phyloP scores from a whole-genome alignment of 1,140 invertebrate genomes.

The Matsumurasca onukii region DNA sequence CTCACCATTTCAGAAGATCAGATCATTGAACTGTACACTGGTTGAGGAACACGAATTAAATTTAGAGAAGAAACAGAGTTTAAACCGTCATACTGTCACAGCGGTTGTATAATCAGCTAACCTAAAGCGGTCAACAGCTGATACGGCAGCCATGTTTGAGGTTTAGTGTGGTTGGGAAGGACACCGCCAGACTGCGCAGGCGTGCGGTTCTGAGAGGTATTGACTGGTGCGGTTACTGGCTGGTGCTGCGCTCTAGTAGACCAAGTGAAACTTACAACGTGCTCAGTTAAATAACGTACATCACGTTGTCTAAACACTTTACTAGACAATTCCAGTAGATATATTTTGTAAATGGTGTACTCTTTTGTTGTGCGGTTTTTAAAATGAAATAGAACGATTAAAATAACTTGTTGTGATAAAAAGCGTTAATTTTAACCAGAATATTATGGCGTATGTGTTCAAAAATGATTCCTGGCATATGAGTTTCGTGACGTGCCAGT shows the following conservation, averaged over 20 bases:
- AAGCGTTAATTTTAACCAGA: too few relatives aligned
- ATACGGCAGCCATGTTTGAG: neutral
- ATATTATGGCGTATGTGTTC: too few relatives aligned
- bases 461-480: too few relatives aligned
- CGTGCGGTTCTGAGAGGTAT: neutral
- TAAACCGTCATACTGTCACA: conserved; percentile 3
- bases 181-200: neutral
- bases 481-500: too few relatives aligned
- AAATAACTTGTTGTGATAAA: too few relatives aligned
- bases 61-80: neutral
- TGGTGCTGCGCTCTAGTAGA: neutral
- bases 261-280: too few relatives aligned
- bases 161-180: neutral
- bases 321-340: too few relatives aligned
- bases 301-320: too few relatives aligned
- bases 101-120: conserved; percentile 13
- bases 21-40: neutral
- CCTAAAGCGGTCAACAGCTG: conserved; percentile 11
- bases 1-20: conserved; percentile 3
- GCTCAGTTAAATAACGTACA: too few relatives aligned
- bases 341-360: too few relatives aligned
- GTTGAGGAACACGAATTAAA: neutral
- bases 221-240: neutral
- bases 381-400: too few relatives aligned
- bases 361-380: too few relatives aligned